phyloP scores from a whole-genome alignment of 2,113 vertebrate genomes.

The Clupea harengus region DNA sequence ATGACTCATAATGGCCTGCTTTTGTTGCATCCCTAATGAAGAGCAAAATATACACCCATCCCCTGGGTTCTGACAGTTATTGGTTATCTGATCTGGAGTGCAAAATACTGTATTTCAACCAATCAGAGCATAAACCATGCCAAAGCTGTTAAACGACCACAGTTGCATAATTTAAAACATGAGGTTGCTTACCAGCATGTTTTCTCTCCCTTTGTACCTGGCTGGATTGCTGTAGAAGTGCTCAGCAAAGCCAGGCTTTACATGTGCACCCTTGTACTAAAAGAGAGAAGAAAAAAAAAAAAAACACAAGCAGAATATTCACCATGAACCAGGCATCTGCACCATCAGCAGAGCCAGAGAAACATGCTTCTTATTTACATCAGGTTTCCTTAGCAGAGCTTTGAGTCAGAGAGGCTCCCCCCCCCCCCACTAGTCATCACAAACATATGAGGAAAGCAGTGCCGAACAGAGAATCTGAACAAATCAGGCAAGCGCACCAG shows the following conservation, averaged over 20 bases:
- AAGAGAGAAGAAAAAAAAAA: too few species aligned
- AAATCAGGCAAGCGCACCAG: constrained; percentile 76
- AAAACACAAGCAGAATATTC: neutral
- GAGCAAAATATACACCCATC: neutral
- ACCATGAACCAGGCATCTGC: neutral
- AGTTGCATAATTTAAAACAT: neutral
- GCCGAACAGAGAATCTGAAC: neutral
- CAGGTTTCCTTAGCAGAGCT: neutral
- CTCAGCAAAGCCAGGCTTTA: constrained; percentile 98
- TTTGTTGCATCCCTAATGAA: neutral
- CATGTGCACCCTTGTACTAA: constrained; percentile 99
- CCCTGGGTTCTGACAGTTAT: neutral
- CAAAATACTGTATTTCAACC: neutral
- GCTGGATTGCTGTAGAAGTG: constrained; percentile 99
- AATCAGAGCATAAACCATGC: neutral
- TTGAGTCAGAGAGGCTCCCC: neutral
- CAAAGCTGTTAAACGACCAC: neutral
- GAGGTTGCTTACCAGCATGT: constrained; percentile 71
- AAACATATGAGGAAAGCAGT: neutral
- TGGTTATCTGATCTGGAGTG: neutral
- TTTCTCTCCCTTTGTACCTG: constrained; percentile 96
- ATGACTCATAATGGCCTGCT: neutral
- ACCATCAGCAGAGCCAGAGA: constrained; percentile 13
- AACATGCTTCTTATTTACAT: constrained; percentile 17
- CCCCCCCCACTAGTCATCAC: neutral